phyloP scores from a whole-genome alignment of 2,888 invertebrate species.

The Tuta absoluta region DNA sequence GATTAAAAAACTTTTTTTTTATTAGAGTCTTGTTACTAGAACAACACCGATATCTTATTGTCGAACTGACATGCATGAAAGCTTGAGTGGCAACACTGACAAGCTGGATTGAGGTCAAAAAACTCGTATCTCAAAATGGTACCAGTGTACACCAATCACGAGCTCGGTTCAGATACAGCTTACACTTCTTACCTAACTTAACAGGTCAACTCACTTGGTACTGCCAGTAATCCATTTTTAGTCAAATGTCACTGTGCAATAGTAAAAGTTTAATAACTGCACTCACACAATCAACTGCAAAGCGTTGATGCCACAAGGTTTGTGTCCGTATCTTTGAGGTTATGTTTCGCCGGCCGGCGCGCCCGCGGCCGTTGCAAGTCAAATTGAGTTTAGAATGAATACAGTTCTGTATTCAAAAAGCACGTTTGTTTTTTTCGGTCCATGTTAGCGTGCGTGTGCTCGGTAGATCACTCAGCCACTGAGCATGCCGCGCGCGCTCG shows the following conservation, averaged over 20 bases:
- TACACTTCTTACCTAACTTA: constrained; percentile 20
- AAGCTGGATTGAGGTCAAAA: constrained; percentile 10
- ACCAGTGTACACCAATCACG: background rate
- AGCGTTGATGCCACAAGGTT: constrained; percentile 57
- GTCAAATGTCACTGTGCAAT: constrained; percentile 52
- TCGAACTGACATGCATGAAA: background rate
- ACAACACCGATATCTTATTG: background rate
- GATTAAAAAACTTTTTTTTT: no score
- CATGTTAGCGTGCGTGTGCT: constrained; percentile 71
- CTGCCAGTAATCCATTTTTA: constrained; percentile 59
- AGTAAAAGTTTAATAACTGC: constrained; percentile 54
- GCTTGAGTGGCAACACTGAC: constrained; percentile 1
- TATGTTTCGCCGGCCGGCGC: constrained; percentile 55
- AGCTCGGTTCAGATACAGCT: background rate
- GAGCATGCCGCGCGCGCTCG: constrained; percentile 66
- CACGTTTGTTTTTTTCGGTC: constrained; percentile 42
- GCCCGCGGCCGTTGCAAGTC: constrained; percentile 17
- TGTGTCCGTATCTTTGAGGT: constrained; percentile 59
- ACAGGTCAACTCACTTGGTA: constrained; percentile 62
- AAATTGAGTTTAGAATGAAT: background rate
- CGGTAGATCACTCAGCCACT: constrained; percentile 77
- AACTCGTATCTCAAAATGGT: constrained; percentile 4
- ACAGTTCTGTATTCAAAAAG: constrained; percentile 15
- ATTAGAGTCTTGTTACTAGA: background rate
- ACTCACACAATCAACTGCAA: constrained; percentile 68